A percentile compares a stretch with the other conserved stretches of the same genome.
Evolutionary conservation across 2,888 invertebrate genomes (phyloP).

Genomic region (Trissolcus japonicus): DNA sequence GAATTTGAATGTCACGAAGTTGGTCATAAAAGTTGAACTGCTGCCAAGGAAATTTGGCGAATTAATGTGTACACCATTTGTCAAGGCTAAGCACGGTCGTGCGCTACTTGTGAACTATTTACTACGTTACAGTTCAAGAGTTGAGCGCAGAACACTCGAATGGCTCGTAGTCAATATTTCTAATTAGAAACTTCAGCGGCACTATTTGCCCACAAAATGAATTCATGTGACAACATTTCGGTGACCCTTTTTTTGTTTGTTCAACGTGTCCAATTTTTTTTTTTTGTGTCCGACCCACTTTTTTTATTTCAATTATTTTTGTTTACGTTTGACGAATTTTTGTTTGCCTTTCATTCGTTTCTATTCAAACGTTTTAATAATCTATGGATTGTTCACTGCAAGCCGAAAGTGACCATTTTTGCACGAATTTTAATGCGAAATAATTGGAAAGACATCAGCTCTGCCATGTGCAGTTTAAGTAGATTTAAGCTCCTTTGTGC

Average conservation of each 20-base stretch:
- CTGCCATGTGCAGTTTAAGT: conserved; percentile 23
- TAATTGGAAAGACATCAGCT: conserved; percentile 10
- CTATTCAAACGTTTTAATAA: too few relatives aligned
- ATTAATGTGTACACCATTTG: conserved; percentile 50
- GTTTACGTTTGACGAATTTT: too few relatives aligned
- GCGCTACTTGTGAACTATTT: conserved; percentile 34
- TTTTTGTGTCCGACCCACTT: too few relatives aligned
- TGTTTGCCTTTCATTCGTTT: too few relatives aligned
- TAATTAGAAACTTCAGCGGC: conserved; percentile 4
- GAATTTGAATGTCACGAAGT: conserved; percentile 33
- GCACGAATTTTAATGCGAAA: conserved; percentile 3
- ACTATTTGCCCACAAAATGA: too few relatives aligned
- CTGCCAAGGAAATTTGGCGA: conserved; percentile 47
- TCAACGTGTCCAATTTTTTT: too few relatives aligned
- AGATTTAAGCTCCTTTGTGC: conserved; percentile 34
- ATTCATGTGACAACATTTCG: too few relatives aligned
- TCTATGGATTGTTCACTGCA: too few relatives aligned
- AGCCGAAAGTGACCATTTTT: too few relatives aligned
- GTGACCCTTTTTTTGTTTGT: too few relatives aligned
- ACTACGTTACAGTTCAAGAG: conserved; percentile 25
- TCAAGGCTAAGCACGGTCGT: conserved; percentile 40
- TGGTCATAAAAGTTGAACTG: conserved; percentile 39
- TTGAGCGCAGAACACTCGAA: conserved; percentile 2
- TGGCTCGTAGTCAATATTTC: neutral
- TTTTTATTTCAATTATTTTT: too few relatives aligned